These are phyloP conservation scores for Lasioglossum oenotherae DNA, from an alignment of 2,888 invertebrate genomes.

Conservation along the genomic window DNA sequence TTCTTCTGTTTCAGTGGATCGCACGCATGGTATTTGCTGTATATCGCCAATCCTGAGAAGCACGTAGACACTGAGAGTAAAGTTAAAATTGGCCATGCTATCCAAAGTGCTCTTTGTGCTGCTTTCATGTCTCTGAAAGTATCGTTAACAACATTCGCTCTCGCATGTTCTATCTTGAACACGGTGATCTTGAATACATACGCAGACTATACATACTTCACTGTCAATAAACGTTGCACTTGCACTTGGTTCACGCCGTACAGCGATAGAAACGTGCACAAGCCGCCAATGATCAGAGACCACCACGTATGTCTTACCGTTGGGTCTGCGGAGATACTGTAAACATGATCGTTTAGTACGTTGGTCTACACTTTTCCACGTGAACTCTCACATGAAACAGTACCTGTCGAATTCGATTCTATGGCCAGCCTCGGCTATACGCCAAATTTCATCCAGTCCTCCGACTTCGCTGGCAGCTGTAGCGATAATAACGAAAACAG, in stretches of 20 bases:
- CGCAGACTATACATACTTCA: constrained; percentile 83
- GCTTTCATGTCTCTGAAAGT: constrained; percentile 86
- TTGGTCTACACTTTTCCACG: background rate
- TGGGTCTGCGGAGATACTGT: constrained; percentile 91
- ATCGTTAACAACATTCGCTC: background rate
- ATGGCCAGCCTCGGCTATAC: constrained; percentile 88
- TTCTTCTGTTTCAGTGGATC: constrained; percentile 89
- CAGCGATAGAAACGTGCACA: constrained; percentile 91
- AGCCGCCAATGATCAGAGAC: constrained; percentile 92
- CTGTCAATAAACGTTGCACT: constrained; percentile 90
- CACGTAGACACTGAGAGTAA: constrained; percentile 89
- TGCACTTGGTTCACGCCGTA: constrained; percentile 96
- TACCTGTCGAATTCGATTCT: constrained; percentile 90
- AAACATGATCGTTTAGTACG: constrained; percentile 10
- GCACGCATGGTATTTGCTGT: constrained; percentile 92
- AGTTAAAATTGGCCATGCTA: constrained; percentile 92
- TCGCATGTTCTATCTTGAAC: background rate
- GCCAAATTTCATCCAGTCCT: constrained; percentile 90
- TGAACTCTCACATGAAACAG: constrained; percentile 45
- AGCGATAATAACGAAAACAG: constrained; percentile 92
- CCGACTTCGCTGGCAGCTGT: constrained; percentile 90
- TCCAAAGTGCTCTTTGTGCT: constrained; percentile 91
- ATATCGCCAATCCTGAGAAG: constrained; percentile 91
- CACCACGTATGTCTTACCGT: constrained; percentile 94
- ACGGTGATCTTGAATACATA: background rate